Evolutionary conservation across 2,888 invertebrate genomes (phyloP).

Genomic region (Nipponacmea schrenckii): DNA sequence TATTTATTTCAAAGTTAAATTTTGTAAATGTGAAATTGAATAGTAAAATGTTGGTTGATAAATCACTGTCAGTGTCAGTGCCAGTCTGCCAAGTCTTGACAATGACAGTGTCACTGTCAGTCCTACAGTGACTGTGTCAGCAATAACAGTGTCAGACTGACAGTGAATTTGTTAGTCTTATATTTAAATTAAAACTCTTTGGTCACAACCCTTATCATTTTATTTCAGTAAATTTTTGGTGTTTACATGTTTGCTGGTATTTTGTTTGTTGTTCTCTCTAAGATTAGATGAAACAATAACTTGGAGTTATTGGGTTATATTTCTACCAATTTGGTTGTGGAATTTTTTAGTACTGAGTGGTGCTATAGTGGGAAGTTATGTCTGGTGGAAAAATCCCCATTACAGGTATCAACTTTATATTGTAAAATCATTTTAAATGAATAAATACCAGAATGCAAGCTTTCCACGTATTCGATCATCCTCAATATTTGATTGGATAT

Average conservation of each 20-base stretch:
- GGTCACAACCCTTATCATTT: constrained; percentile 31
- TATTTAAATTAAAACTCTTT: neutral
- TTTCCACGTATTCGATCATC: too few relatives aligned
- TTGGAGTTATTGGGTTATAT: constrained; percentile 96
- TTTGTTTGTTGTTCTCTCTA: constrained; percentile 89
- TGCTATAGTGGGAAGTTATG: constrained; percentile 89
- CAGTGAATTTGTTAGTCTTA: neutral
- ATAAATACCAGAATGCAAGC: too few relatives aligned
- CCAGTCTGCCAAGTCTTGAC: neutral
- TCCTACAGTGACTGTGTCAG: neutral
- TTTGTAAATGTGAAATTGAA: neutral
- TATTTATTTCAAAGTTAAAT: neutral
- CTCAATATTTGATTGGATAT: too few relatives aligned
- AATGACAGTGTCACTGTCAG: neutral
- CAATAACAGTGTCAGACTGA: neutral
- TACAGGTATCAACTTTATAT: constrained; percentile 82
- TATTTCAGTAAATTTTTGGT: constrained; percentile 94
- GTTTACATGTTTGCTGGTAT: constrained; percentile 89
- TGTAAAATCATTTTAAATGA: too few relatives aligned
- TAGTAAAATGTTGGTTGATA: too few relatives aligned
- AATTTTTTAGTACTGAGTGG: constrained; percentile 88
- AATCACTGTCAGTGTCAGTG: too few relatives aligned
- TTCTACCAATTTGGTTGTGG: constrained; percentile 98
- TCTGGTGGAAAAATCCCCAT: constrained; percentile 97
- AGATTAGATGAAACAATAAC: constrained; percentile 85